Evolutionary conservation across 2,113 vertebrate genomes (phyloP).

Genomic region (Megaceryle maxima): DNA sequence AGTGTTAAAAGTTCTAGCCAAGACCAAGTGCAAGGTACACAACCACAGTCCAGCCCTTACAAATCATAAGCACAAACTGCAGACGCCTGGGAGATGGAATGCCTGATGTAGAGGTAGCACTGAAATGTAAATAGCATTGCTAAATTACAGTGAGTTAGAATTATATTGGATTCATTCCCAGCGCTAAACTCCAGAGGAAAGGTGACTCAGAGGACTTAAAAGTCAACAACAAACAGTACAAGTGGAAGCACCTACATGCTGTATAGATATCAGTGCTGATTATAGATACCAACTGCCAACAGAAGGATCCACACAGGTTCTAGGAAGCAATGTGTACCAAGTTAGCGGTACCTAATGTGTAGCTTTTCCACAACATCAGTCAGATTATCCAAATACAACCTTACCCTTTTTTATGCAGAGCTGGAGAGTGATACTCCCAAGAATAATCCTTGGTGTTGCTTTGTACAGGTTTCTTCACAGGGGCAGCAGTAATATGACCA

Average conservation of each 20-base stretch:
- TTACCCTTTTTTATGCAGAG: background rate
- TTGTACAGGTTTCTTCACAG: background rate
- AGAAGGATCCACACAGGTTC: background rate
- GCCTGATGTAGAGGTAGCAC: background rate
- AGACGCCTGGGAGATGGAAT: background rate
- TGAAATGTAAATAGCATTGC: background rate
- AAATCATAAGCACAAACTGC: conserved; percentile 28
- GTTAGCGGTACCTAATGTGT: fast-evolving
- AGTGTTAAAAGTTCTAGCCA: background rate
- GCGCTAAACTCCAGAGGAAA: background rate
- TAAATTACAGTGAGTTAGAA: background rate
- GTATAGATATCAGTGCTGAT: background rate
- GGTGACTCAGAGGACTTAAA: background rate
- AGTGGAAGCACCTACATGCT: background rate
- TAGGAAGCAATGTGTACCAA: background rate
- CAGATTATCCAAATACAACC: background rate
- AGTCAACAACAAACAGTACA: background rate
- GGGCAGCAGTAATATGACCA: background rate
- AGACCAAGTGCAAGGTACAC: background rate
- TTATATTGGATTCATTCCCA: background rate
- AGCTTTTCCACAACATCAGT: background rate
- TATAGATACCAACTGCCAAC: background rate
- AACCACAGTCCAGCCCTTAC: background rate
- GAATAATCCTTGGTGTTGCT: background rate
- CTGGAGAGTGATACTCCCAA: background rate